Percentiles rank a stretch among this genome's conserved stretches.
These are phyloP conservation scores for Drosophila takahashii DNA, from an alignment of 1,140 invertebrate species.

Conservation along the genomic window DNA sequence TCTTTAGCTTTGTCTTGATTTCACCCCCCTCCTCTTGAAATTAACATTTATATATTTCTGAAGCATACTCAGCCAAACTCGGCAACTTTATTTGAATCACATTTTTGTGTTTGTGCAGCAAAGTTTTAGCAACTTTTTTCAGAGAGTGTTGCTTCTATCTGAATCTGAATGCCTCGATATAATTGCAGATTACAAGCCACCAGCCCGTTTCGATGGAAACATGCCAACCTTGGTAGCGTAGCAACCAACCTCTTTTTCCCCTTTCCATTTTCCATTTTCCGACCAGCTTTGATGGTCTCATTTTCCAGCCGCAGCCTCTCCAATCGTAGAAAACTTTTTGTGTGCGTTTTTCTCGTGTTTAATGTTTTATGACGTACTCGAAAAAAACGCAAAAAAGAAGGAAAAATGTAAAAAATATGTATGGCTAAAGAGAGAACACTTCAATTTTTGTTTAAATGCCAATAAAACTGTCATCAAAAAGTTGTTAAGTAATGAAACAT, in stretches of 20 bases:
- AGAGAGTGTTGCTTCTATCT: slow-evolving; percentile 31
- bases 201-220: slow-evolving; percentile 9
- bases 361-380: slow-evolving; percentile 51
- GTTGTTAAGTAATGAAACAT: slow-evolving; percentile 81
- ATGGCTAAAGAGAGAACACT: slow-evolving; percentile 33
- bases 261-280: slow-evolving; percentile 35
- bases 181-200: slow-evolving; percentile 37
- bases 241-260: slow-evolving; percentile 23
- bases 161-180: slow-evolving; percentile 30
- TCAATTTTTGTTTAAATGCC: slow-evolving; percentile 66
- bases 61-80: slow-evolving; percentile 14
- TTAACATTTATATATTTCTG: slow-evolving; percentile 40
- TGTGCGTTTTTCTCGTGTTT: slow-evolving; percentile 46
- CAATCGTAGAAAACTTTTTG: slow-evolving; percentile 46
- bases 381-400: slow-evolving; percentile 9
- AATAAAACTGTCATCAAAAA: slow-evolving; percentile 82
- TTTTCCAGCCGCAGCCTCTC: slow-evolving; percentile 43
- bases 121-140: slow-evolving; percentile 29
- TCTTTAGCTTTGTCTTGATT: slow-evolving; percentile 1
- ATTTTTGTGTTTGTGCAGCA: slow-evolving; percentile 34
- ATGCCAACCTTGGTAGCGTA: slow-evolving; percentile 12
- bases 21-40: slow-evolving; percentile 6
- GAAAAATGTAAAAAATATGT: slow-evolving; percentile 38
- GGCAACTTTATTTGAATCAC: slow-evolving; percentile 15
- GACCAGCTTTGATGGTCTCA: slow-evolving; percentile 43